A percentile compares a stretch with the other conserved stretches of the same genome.
Conservation (phyloP, 2,888 invertebrate genomes). For the Leptinotarsa peninsularis region DNA sequence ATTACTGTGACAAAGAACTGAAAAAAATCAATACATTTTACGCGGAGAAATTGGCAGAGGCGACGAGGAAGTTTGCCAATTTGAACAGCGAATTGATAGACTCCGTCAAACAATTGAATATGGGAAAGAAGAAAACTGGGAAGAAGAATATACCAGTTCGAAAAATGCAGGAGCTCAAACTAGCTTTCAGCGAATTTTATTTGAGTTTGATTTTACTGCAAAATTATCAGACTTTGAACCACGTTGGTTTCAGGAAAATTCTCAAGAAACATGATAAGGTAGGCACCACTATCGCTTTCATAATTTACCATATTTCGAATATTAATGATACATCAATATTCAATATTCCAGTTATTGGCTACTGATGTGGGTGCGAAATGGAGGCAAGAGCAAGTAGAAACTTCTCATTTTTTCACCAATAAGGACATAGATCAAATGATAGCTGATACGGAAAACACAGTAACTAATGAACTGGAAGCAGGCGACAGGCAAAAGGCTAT, state of each 20-base stretch:
- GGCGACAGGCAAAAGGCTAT: conserved; percentile 88
- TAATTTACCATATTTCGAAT: conserved; percentile 38
- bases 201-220: conserved; percentile 86
- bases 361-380: conserved; percentile 79
- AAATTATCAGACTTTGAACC: conserved; percentile 90
- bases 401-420: conserved; percentile 85
- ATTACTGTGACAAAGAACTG: conserved; percentile 86
- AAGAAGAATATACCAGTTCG: conserved; percentile 70
- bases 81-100: conserved; percentile 78
- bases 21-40: conserved; percentile 91
- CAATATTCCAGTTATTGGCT: conserved; percentile 66
- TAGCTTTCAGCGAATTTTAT: conserved; percentile 92
- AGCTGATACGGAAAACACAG: conserved; percentile 79
- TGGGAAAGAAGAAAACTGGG: conserved; percentile 56
- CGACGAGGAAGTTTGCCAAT: conserved; percentile 82
- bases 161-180: conserved; percentile 84
- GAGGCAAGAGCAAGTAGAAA: conserved; percentile 83
- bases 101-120: conserved; percentile 60
- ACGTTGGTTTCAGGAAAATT: conserved; percentile 90
- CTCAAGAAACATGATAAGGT: conserved; percentile 92
- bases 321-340: neutral
- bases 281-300: conserved; percentile 26
- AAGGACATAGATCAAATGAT: conserved; percentile 89
- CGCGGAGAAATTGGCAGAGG: conserved; percentile 90
- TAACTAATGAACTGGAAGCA: conserved; percentile 78